Conservation (phyloP, 2,797 vertebrate species). For the Carcharodon carcharias region DNA sequence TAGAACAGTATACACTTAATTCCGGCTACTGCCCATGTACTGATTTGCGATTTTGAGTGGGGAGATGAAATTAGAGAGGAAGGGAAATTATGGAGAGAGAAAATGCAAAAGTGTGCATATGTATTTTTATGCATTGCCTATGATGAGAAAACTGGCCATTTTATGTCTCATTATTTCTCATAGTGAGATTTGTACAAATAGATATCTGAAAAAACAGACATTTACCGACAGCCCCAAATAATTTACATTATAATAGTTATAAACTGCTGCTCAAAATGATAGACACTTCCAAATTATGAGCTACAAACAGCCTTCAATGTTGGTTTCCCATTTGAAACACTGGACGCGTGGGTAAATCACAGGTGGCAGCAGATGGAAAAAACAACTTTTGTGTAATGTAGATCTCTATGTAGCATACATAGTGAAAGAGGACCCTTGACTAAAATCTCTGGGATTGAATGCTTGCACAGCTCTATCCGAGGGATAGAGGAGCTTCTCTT, state of each 20-base stretch:
- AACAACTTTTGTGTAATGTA: too few relatives aligned
- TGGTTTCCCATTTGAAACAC: not conserved
- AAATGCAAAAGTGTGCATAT: not conserved
- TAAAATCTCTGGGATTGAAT: not conserved
- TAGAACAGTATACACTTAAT: not conserved
- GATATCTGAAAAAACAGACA: not conserved
- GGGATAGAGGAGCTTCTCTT: not conserved
- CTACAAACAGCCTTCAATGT: not conserved
- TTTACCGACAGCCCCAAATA: not conserved
- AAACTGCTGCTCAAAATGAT: not conserved
- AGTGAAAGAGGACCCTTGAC: too few relatives aligned
- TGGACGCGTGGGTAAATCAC: not conserved
- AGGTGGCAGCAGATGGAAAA: too few relatives aligned
- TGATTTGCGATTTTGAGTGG: not conserved
- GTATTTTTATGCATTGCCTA: not conserved
- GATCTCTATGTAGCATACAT: not conserved
- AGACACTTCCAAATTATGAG: not conserved
- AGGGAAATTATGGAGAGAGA: not conserved
- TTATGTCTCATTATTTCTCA: not conserved
- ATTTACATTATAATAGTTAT: not conserved
- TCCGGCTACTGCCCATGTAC: not conserved
- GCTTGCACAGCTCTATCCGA: not conserved
- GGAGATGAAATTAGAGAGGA: not conserved
- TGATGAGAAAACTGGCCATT: not conserved
- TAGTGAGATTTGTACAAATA: not conserved